phyloP scores from a whole-genome alignment of 2,888 invertebrate genomes.

The Drosophila monieri region DNA sequence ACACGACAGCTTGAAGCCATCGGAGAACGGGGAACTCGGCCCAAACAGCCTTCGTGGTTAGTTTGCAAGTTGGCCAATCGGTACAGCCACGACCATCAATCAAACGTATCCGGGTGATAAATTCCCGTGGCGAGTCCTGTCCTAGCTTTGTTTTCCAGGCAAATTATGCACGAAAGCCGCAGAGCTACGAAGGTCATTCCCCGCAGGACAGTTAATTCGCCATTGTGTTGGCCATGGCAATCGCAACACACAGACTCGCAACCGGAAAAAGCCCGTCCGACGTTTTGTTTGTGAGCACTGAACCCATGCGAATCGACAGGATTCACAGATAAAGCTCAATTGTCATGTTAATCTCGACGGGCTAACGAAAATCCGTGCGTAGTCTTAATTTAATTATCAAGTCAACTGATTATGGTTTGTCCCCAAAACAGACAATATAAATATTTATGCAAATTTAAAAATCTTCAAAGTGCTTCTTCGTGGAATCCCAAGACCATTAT shows the following conservation, averaged over 20 bases:
- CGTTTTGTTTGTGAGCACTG: conserved; percentile 42
- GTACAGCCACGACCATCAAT: conserved; percentile 23
- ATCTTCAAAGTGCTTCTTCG: not conserved
- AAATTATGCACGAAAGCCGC: conserved; percentile 48
- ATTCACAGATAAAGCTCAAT: conserved; percentile 21
- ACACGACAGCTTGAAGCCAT: conserved; percentile 30
- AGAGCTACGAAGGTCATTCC: conserved; percentile 3
- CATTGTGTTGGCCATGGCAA: conserved; percentile 4
- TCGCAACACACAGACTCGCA: not conserved
- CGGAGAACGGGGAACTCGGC: conserved; percentile 16
- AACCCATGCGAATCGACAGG: conserved; percentile 20
- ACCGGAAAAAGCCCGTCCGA: conserved; percentile 37
- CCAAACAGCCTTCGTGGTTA: not conserved
- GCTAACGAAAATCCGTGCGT: conserved; percentile 12
- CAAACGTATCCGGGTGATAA: conserved; percentile 46
- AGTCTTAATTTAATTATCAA: conserved; percentile 21
- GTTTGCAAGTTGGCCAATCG: conserved; percentile 23
- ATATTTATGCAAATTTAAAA: not conserved
- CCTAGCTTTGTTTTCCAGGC: conserved; percentile 9
- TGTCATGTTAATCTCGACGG: conserved; percentile 28
- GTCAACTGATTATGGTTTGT: not conserved
- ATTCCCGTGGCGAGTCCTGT: conserved; percentile 31
- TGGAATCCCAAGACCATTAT: not conserved
- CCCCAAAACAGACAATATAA: not conserved
- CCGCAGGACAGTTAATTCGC: conserved; percentile 39